Evolutionary conservation across 2,888 invertebrate genomes (phyloP).

Genomic region (Idaea aversata): DNA sequence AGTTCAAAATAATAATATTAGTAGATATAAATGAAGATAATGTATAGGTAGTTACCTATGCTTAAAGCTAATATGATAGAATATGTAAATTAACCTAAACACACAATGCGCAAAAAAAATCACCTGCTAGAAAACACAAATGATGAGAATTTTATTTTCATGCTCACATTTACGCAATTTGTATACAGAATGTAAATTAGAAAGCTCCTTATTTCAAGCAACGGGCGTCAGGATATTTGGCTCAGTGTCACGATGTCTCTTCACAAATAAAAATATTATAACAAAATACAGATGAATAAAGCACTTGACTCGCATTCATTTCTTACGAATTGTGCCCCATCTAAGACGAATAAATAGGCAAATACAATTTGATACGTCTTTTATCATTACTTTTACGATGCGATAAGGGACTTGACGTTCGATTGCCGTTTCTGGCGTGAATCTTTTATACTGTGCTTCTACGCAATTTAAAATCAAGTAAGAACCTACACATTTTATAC

Average conservation of each 20-base stretch:
- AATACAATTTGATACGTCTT: background rate
- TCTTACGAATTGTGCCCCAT: constrained; percentile 45
- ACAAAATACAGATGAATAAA: constrained; percentile 45
- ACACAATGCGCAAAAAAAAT: constrained; percentile 72
- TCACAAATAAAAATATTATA: constrained; percentile 54
- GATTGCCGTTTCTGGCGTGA: constrained; percentile 27
- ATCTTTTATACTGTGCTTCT: no score
- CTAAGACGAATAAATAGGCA: constrained; percentile 33
- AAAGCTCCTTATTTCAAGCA: constrained; percentile 70
- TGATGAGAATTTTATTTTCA: constrained; percentile 75
- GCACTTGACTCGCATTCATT: constrained; percentile 54
- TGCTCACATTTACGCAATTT: constrained; percentile 75
- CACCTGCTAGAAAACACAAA: constrained; percentile 70
- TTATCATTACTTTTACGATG: constrained; percentile 4
- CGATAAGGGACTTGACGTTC: constrained; percentile 10
- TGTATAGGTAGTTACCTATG: no score
- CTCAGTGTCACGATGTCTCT: constrained; percentile 59
- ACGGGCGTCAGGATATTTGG: constrained; percentile 70
- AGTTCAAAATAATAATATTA: no score
- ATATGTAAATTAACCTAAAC: constrained; percentile 66
- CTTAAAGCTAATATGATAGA: constrained; percentile 65
- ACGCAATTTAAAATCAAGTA: no score
- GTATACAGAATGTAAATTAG: constrained; percentile 79
- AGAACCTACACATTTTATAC: no score
- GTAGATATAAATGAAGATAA: no score